Conservation (phyloP, 2,888 invertebrate genomes). For the Ptychoptera albimana region DNA sequence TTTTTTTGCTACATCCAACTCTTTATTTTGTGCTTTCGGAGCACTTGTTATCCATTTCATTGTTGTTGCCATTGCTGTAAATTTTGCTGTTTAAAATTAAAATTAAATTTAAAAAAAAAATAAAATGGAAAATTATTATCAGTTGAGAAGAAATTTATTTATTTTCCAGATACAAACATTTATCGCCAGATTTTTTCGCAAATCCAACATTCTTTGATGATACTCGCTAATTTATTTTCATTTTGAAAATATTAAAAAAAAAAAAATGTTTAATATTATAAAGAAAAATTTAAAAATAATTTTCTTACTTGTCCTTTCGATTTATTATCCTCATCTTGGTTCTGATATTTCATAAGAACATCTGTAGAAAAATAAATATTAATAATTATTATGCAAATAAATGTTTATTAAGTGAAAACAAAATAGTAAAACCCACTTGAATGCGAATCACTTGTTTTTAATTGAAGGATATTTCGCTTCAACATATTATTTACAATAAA, state of each 20-base stretch:
- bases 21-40: conserved; percentile 15
- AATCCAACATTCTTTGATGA: neutral
- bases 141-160: too few relatives aligned
- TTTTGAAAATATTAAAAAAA: conserved; percentile 6
- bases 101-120: too few relatives aligned
- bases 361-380: too few relatives aligned
- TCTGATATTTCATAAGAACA: neutral
- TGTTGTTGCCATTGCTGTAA: conserved; percentile 24
- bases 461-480: conserved; percentile 49
- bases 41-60: conserved; percentile 26
- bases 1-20: conserved; percentile 17
- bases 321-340: conserved; percentile 8
- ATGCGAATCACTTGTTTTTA: conserved; percentile 19
- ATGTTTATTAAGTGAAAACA: too few relatives aligned
- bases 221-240: conserved; percentile 3
- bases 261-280: neutral
- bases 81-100: conserved; percentile 14
- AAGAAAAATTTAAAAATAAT: neutral
- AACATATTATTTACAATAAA: conserved; percentile 47
- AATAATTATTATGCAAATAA: too few relatives aligned
- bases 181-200: neutral
- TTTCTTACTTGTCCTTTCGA: neutral
- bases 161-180: conserved; percentile 5
- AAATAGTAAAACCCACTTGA: too few relatives aligned
- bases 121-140: too few relatives aligned